Conservation (phyloP, 2,113 vertebrate species). For the Pelobates fuscus region DNA sequence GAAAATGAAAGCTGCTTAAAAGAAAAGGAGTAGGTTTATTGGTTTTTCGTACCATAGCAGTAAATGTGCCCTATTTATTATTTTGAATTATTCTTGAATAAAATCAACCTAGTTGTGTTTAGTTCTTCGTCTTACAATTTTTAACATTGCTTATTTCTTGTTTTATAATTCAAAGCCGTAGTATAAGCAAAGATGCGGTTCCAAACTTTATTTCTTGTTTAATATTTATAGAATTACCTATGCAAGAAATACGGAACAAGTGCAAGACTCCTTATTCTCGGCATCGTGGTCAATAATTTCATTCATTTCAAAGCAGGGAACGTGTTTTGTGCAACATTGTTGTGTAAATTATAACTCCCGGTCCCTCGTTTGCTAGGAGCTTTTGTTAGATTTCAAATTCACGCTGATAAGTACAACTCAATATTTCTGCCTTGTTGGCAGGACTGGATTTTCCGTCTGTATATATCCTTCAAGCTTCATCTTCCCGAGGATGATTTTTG, state of each 20-base stretch:
- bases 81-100: too few species aligned
- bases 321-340: conserved; percentile 11
- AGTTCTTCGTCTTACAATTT: too few species aligned
- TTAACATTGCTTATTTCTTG: too few species aligned
- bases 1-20: too few species aligned
- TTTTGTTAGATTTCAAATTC: conserved; percentile 50
- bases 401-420: conserved; percentile 60
- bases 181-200: too few species aligned
- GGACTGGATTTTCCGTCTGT: conserved; percentile 57
- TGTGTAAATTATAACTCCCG: conserved; percentile 36
- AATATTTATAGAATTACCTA: not conserved
- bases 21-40: too few species aligned
- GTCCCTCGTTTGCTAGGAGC: conserved; percentile 21
- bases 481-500: conserved; percentile 69
- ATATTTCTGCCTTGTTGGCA: conserved; percentile 68
- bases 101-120: too few species aligned
- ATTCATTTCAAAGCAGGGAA: conserved; percentile 31
- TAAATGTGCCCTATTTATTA: too few species aligned
- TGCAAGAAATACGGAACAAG: not conserved
- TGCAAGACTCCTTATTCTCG: not conserved
- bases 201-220: not conserved
- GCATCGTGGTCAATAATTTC: conserved; percentile 25
- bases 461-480: conserved; percentile 66
- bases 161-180: too few species aligned
- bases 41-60: too few species aligned